phyloP scores from a whole-genome alignment of 2,113 vertebrate species.

The Serilophus lunatus region DNA sequence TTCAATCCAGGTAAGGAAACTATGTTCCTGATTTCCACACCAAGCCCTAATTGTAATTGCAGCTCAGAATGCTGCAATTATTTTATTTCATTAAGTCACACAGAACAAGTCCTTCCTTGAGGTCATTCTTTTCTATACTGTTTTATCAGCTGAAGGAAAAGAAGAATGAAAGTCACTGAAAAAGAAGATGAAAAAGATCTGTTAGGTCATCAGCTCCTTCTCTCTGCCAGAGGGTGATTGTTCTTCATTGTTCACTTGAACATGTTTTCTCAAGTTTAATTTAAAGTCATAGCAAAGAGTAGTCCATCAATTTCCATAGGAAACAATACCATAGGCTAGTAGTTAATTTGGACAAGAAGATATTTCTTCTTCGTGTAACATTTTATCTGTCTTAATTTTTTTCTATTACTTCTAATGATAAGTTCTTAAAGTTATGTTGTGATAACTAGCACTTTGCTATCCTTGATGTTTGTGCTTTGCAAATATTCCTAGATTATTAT shows the following conservation, averaged over 20 bases:
- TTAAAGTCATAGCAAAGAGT: neutral
- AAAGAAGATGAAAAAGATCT: neutral
- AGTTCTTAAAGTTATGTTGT: neutral
- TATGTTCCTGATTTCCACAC: neutral
- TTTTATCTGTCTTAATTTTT: neutral
- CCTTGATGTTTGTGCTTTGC: neutral
- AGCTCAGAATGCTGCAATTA: neutral
- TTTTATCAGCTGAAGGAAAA: constrained; percentile 12
- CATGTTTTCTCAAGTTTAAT: neutral
- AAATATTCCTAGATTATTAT: neutral
- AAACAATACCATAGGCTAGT: neutral
- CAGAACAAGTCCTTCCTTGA: neutral
- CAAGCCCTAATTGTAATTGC: neutral
- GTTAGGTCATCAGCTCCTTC: neutral
- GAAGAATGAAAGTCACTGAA: neutral
- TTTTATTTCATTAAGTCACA: neutral
- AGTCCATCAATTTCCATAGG: neutral
- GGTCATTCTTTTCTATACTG: neutral
- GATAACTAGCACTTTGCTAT: neutral
- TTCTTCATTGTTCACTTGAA: neutral
- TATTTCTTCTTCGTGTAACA: neutral
- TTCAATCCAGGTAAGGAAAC: neutral
- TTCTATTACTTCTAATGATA: neutral
- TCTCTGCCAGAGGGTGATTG: neutral
- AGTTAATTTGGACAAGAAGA: neutral